Percentiles rank a stretch among this genome's conserved stretches.
These are phyloP conservation scores for Polietes domitor DNA, from an alignment of 2,888 invertebrate genomes.

Conservation along the genomic window DNA sequence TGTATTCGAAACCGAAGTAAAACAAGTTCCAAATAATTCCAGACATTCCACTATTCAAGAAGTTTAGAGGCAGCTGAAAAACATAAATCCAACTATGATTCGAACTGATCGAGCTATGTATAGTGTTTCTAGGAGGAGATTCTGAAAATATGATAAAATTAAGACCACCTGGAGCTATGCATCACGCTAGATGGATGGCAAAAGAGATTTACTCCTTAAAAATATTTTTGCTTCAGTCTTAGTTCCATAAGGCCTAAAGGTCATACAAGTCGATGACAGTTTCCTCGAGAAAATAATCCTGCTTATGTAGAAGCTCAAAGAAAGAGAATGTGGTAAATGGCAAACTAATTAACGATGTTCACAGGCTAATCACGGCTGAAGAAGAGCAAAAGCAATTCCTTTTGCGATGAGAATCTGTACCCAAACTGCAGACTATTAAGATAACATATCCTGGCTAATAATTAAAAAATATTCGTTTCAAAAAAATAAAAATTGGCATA, in stretches of 20 bases:
- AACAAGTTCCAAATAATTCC: neutral
- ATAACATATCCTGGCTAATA: too few relatives aligned
- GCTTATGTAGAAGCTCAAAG: too few relatives aligned
- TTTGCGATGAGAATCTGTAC: too few relatives aligned
- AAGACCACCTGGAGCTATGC: neutral
- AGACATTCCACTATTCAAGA: neutral
- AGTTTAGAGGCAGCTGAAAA: neutral
- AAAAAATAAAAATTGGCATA: too few relatives aligned
- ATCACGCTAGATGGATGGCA: neutral
- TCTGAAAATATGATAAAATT: neutral
- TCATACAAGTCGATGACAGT: too few relatives aligned
- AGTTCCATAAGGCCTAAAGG: neutral
- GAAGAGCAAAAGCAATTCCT: too few relatives aligned
- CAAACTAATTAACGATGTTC: too few relatives aligned
- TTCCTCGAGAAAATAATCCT: too few relatives aligned
- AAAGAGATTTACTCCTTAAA: neutral
- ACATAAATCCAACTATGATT: neutral
- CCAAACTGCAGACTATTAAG: too few relatives aligned
- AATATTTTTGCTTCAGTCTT: neutral
- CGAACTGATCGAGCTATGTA: neutral
- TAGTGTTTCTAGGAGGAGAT: neutral
- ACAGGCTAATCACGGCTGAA: too few relatives aligned
- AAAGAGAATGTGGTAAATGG: too few relatives aligned
- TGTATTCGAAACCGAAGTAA: neutral
- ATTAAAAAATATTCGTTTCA: too few relatives aligned